Conservation (phyloP, 2,888 invertebrate genomes). For the Spisula solida region DNA sequence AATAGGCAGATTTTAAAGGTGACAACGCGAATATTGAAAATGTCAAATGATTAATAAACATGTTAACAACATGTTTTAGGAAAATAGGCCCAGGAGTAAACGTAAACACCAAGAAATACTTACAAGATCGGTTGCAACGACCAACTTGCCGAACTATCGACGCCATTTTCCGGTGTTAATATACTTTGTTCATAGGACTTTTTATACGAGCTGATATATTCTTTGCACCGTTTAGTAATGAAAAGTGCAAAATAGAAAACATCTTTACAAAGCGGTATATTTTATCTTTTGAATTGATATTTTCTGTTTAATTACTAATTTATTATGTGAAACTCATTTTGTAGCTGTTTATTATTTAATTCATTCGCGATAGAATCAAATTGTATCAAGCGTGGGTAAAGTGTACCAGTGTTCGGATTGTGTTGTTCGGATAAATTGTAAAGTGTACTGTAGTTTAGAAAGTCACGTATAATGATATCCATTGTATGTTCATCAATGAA, state of each 20-base stretch:
- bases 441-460: too few species aligned
- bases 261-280: neutral
- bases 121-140: slow-evolving; percentile 45
- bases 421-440: too few species aligned
- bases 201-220: neutral
- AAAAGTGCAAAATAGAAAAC: neutral
- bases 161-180: slow-evolving; percentile 54
- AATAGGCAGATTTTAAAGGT: neutral
- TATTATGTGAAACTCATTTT: neutral
- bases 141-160: slow-evolving; percentile 44
- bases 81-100: neutral
- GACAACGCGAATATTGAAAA: neutral
- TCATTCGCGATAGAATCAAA: neutral
- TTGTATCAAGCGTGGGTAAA: neutral
- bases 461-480: too few species aligned
- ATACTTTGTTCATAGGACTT: slow-evolving; percentile 19
- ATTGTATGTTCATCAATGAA: too few species aligned
- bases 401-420: neutral
- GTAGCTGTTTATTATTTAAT: neutral
- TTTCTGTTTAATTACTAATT: neutral
- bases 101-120: neutral
- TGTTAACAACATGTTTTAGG: neutral
- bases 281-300: neutral
- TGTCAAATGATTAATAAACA: neutral
- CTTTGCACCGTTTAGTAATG: neutral